Evolutionary conservation across 1,140 invertebrate species (phyloP).

Genomic region (Metopolophium dirhodum): DNA sequence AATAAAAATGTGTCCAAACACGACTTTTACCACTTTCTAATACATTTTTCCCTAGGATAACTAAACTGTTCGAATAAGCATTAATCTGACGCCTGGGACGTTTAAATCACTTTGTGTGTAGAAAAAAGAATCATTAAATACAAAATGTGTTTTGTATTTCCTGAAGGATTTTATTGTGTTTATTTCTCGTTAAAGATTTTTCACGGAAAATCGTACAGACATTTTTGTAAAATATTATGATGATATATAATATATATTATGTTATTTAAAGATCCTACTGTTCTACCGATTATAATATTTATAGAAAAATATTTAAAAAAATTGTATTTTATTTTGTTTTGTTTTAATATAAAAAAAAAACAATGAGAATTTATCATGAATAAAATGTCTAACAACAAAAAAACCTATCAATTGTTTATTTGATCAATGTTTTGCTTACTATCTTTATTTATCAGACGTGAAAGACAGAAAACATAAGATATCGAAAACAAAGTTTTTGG

Average conservation of each 20-base stretch:
- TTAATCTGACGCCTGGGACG: neutral
- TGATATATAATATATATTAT: too few relatives aligned
- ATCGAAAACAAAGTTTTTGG: constrained; percentile 20
- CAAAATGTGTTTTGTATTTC: neutral
- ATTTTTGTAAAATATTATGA: neutral
- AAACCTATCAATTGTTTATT: neutral
- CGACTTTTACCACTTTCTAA: neutral
- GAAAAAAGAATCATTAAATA: constrained; percentile 22
- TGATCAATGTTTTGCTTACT: neutral
- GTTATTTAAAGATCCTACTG: too few relatives aligned
- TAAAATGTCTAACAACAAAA: neutral
- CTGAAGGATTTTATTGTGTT: neutral
- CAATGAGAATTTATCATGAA: neutral
- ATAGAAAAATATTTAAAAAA: neutral
- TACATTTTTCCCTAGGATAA: neutral
- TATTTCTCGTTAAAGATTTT: neutral
- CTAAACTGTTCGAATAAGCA: constrained; percentile 29
- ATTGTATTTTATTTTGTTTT: neutral
- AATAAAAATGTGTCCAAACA: constrained; percentile 28
- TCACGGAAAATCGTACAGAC: neutral
- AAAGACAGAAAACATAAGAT: neutral
- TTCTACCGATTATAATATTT: neutral
- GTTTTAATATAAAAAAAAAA: neutral
- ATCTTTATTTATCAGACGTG: neutral
- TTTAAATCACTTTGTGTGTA: constrained; percentile 16